phyloP scores from a whole-genome alignment of 2,797 vertebrate genomes.

The Poecilia wingei region DNA sequence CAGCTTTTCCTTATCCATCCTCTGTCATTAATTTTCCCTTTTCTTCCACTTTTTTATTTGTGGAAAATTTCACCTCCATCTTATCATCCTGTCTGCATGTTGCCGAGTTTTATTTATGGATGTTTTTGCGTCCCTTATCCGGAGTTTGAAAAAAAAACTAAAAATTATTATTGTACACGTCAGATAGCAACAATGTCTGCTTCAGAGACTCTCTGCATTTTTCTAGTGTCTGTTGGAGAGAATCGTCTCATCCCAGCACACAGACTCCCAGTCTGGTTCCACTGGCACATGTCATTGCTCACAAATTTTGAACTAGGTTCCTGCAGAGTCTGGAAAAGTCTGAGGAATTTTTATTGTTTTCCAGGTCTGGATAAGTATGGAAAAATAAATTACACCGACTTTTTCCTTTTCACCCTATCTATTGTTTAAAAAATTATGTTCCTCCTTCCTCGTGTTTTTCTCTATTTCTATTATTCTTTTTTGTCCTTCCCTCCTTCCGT shows the following conservation, averaged over 20 bases:
- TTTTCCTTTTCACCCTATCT: neutral
- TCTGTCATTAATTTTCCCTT: slow-evolving; percentile 18
- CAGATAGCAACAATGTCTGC: neutral
- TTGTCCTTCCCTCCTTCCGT: neutral
- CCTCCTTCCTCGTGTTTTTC: neutral
- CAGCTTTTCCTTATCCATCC: slow-evolving; percentile 20
- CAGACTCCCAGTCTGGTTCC: neutral
- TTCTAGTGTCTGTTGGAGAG: neutral
- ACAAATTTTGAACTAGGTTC: neutral
- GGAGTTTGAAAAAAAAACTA: neutral
- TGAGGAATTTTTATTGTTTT: neutral
- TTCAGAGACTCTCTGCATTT: neutral
- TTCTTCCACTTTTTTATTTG: neutral
- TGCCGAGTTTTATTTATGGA: neutral
- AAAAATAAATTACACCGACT: neutral
- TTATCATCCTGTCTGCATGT: slow-evolving; percentile 43
- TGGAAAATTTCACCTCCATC: slow-evolving; percentile 7
- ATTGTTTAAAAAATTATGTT: neutral
- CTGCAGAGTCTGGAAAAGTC: neutral
- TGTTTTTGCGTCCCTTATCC: neutral
- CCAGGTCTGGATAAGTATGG: neutral
- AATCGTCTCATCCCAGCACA: neutral
- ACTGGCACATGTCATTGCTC: neutral
- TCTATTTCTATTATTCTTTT: neutral
- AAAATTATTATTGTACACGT: neutral